Evolutionary conservation across 2,113 vertebrate species (phyloP).

Genomic region (Hyaena hyaena): DNA sequence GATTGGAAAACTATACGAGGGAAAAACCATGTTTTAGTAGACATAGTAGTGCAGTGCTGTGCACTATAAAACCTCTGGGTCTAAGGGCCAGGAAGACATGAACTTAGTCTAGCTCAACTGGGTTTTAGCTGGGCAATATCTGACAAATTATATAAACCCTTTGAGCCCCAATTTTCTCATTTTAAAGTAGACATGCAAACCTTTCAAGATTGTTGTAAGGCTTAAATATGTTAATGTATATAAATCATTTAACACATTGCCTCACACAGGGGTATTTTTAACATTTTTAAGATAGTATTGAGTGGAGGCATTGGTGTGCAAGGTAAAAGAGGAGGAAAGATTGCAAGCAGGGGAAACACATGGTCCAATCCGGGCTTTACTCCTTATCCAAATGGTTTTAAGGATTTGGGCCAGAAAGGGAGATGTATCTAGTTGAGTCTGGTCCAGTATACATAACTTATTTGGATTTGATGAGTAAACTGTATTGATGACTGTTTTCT

Average conservation of each 20-base stretch:
- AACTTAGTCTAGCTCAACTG: not conserved
- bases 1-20: not conserved
- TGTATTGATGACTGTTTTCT: slow-evolving; percentile 4
- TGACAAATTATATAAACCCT: not conserved
- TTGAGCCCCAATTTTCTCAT: not conserved
- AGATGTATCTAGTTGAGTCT: not conserved
- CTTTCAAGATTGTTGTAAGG: not conserved
- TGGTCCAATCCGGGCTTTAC: not conserved
- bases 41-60: not conserved
- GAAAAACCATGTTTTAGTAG: not conserved
- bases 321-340: not conserved
- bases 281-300: not conserved
- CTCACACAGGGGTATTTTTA: not conserved
- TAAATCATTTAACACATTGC: not conserved
- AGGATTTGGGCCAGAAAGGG: not conserved
- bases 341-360: not conserved
- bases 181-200: not conserved
- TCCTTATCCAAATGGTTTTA: not conserved
- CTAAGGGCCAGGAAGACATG: not conserved
- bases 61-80: not conserved
- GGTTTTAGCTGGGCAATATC: not conserved
- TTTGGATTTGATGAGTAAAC: not conserved
- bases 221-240: not conserved
- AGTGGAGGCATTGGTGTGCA: not conserved
- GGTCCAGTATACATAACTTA: not conserved